phyloP scores from a whole-genome alignment of 2,797 vertebrate species.

The Phrynocephalus vlangalii region DNA sequence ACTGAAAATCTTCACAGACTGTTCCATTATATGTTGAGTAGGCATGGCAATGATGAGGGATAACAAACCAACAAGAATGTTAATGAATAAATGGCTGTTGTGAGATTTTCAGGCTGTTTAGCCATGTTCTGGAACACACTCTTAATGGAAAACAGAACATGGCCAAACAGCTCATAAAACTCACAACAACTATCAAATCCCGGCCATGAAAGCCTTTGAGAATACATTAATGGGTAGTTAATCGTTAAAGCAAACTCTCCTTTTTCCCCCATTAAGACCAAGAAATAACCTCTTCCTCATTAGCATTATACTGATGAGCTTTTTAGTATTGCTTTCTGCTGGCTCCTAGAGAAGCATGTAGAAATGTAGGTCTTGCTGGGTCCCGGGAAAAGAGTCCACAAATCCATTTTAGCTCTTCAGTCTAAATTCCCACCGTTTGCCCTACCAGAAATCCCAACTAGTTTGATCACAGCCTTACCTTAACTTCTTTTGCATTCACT shows the following conservation, averaged over 20 bases:
- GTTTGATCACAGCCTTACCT: neutral
- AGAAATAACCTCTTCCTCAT: neutral
- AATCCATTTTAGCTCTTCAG: neutral
- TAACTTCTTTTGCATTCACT: neutral
- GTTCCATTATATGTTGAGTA: neutral
- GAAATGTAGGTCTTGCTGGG: neutral
- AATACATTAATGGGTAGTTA: too few relatives aligned
- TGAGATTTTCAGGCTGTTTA: too few relatives aligned
- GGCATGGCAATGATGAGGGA: neutral
- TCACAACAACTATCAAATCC: too few relatives aligned
- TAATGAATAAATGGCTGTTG: neutral
- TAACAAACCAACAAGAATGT: neutral
- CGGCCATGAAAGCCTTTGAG: too few relatives aligned
- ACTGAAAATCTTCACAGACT: too few relatives aligned
- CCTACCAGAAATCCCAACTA: too few relatives aligned
- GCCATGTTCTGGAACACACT: too few relatives aligned
- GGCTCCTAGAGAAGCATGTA: neutral
- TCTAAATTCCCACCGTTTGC: rapidly evolving
- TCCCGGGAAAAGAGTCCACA: neutral
- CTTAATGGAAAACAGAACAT: too few relatives aligned
- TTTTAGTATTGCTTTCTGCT: neutral
- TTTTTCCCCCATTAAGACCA: neutral
- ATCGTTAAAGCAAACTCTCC: neutral
- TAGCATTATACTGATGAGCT: neutral
- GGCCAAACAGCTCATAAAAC: too few relatives aligned